Conservation (phyloP, 2,797 vertebrate genomes). For the Sciurus carolinensis region DNA sequence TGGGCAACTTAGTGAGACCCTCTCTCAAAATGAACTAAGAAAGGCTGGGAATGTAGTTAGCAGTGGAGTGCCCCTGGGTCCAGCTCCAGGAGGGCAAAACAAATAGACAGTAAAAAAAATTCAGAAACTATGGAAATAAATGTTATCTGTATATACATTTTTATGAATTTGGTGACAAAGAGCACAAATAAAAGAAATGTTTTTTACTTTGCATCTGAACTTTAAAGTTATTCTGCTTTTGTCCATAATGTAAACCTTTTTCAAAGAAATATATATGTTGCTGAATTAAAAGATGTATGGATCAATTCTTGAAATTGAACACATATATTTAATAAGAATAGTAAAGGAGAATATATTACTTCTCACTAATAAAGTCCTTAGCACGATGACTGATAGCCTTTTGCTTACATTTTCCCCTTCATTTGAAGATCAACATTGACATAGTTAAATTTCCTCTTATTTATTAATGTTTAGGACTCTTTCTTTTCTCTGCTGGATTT, state of each 20-base stretch:
- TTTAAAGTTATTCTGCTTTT: constrained; percentile 42
- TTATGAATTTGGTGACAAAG: neutral
- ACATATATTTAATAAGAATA: neutral
- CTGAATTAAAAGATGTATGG: neutral
- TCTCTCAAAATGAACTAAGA: too few species aligned
- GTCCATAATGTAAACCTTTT: neutral
- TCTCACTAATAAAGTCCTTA: neutral
- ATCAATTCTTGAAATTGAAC: constrained; percentile 23
- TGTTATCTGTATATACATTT: neutral
- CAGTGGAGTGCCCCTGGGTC: too few species aligned
- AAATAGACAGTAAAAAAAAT: neutral
- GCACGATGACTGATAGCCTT: neutral
- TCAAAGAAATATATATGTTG: neutral
- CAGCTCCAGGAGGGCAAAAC: too few species aligned
- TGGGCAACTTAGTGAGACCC: too few species aligned
- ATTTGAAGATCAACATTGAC: neutral
- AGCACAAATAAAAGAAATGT: neutral
- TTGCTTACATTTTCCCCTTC: neutral
- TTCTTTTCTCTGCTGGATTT: neutral
- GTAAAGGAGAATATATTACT: neutral
- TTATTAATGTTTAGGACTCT: neutral
- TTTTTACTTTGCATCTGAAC: constrained; percentile 16
- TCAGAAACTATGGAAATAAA: constrained; percentile 27
- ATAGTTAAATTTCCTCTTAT: neutral
- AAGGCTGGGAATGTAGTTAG: too few species aligned